phyloP scores from a whole-genome alignment of 2,888 invertebrate genomes.

The Brachylomia viminalis region DNA sequence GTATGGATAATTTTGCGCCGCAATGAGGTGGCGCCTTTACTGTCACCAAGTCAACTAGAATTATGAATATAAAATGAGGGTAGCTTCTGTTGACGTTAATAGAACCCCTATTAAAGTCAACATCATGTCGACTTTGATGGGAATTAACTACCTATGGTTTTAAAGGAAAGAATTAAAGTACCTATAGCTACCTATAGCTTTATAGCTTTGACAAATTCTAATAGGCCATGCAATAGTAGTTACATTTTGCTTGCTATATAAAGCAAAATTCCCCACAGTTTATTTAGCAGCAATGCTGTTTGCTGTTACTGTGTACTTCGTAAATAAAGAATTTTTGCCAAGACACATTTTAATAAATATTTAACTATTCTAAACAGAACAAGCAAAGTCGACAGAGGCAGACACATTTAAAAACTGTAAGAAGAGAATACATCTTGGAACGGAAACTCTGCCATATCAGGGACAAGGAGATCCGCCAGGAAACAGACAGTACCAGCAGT shows the following conservation, averaged over 20 bases:
- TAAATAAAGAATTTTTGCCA: conserved; percentile 24
- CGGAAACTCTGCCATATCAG: conserved; percentile 94
- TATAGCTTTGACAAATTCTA: conserved; percentile 32
- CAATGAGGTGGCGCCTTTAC: conserved; percentile 63
- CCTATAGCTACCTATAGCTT: neutral
- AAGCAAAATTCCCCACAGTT: neutral
- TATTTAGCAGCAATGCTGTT: conserved; percentile 4
- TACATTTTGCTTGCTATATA: conserved; percentile 7
- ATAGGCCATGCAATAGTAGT: conserved; percentile 43
- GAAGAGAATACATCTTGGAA: conserved; percentile 93
- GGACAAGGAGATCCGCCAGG: conserved; percentile 93
- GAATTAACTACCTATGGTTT: conserved; percentile 18
- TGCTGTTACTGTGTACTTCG: neutral
- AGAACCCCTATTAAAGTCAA: conserved; percentile 45
- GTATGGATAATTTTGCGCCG: neutral
- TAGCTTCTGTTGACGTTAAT: conserved; percentile 40
- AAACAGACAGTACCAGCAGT: conserved; percentile 96
- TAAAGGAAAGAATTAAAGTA: conserved; percentile 2
- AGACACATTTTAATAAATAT: conserved; percentile 66
- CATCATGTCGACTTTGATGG: conserved; percentile 26
- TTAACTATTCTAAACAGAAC: conserved; percentile 46
- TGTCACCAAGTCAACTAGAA: conserved; percentile 73
- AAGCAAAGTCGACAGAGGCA: conserved; percentile 37
- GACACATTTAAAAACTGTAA: conserved; percentile 63
- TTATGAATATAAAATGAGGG: conserved; percentile 55